Percentiles rank a stretch among this genome's conserved stretches.
phyloP scores from a whole-genome alignment of 2,888 invertebrate species.

The Azorinus chamasolen region DNA sequence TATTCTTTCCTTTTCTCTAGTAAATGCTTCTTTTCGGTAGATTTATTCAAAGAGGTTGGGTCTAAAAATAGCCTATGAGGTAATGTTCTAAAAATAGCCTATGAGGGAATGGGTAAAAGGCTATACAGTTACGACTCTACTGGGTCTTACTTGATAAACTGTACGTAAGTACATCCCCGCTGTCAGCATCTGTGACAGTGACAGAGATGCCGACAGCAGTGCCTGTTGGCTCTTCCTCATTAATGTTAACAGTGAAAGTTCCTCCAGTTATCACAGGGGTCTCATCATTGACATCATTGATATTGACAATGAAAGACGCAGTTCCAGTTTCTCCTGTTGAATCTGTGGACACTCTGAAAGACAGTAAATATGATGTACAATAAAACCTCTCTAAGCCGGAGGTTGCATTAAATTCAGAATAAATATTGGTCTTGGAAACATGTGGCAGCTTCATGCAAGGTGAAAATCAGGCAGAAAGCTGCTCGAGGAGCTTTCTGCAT shows the following conservation, averaged over 20 bases:
- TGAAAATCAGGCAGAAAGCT: no score
- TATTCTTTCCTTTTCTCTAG: no score
- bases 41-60: no score
- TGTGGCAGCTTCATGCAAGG: no score
- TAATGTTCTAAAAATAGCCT: no score
- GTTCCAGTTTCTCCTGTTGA: constrained; percentile 4
- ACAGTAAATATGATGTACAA: background rate
- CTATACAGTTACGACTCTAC: no score
- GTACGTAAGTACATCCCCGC: constrained; percentile 30
- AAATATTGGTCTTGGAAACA: no score
- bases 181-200: constrained; percentile 48
- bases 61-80: no score
- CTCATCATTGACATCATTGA: constrained; percentile 52
- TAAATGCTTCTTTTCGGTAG: no score
- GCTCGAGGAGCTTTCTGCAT: no score
- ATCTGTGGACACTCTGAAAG: constrained; percentile 10
- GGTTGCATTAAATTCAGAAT: no score
- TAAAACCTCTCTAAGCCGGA: background rate
- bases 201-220: constrained; percentile 15
- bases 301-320: constrained; percentile 18
- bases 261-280: constrained; percentile 30
- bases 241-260: constrained; percentile 16
- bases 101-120: no score
- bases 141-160: constrained; percentile 16
- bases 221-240: constrained; percentile 43